These are phyloP conservation scores for Melanophora roralis DNA, from an alignment of 2,888 invertebrate species.

Conservation along the genomic window DNA sequence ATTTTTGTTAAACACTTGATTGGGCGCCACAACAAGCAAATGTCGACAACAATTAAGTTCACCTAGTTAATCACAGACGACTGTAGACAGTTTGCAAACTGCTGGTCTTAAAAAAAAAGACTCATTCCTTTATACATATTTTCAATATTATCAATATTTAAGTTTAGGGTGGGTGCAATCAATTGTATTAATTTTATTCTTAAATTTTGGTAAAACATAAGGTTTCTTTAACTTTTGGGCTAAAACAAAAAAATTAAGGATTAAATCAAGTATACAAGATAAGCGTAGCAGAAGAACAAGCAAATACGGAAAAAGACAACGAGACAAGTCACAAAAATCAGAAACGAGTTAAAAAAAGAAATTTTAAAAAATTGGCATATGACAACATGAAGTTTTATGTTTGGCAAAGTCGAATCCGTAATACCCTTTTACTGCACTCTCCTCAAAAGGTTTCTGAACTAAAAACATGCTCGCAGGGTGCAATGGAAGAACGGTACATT, in stretches of 20 bases:
- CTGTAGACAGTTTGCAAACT: slow-evolving; percentile 65
- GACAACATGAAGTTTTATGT: too few species aligned
- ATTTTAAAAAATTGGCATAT: too few species aligned
- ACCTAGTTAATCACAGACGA: slow-evolving; percentile 64
- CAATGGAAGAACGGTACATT: too few species aligned
- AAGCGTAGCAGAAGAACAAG: slow-evolving; percentile 59
- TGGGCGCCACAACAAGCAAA: slow-evolving; percentile 71
- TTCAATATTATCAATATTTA: slow-evolving; percentile 8
- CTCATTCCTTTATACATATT: not conserved
- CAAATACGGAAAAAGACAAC: slow-evolving; percentile 31
- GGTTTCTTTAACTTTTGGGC: slow-evolving; percentile 31
- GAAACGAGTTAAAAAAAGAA: slow-evolving; percentile 36
- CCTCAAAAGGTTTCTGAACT: too few species aligned
- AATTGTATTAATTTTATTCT: slow-evolving; percentile 56
- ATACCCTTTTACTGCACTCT: too few species aligned
- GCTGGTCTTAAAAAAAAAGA: slow-evolving; percentile 63
- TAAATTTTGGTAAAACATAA: slow-evolving; percentile 43
- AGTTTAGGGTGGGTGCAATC: slow-evolving; percentile 62
- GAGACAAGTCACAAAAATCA: slow-evolving; percentile 24
- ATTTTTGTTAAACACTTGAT: slow-evolving; percentile 70
- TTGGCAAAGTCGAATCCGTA: too few species aligned
- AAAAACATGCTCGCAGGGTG: too few species aligned
- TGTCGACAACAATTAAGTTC: slow-evolving; percentile 69
- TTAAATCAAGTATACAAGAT: slow-evolving; percentile 60
- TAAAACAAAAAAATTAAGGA: slow-evolving; percentile 51